These are phyloP conservation scores for Dichetophora obliterata DNA, from an alignment of 2,888 invertebrate genomes.

Conservation along the genomic window DNA sequence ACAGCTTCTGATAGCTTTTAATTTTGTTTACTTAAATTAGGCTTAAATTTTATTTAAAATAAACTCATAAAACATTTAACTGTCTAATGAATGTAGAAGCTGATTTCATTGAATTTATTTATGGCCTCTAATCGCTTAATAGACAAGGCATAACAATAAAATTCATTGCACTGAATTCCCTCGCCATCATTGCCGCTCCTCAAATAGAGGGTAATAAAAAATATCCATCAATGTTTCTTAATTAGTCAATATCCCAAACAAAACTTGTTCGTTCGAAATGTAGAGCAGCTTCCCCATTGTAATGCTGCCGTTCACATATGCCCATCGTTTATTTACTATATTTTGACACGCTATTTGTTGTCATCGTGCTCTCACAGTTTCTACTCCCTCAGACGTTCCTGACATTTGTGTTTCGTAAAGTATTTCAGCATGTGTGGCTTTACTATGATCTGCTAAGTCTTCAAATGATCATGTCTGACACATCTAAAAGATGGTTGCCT, in stretches of 20 bases:
- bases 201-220: no score
- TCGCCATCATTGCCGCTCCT: no score
- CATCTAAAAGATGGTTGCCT: not conserved
- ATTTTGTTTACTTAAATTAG: no score
- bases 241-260: constrained; percentile 14
- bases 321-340: constrained; percentile 50
- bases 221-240: constrained; percentile 8
- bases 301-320: not conserved
- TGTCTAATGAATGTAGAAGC: no score
- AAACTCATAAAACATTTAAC: no score
- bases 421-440: not conserved
- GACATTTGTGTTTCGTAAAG: not conserved
- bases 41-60: no score
- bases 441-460: not conserved
- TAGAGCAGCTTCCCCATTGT: not conserved
- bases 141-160: not conserved
- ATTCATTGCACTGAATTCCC: not conserved
- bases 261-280: not conserved
- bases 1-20: no score
- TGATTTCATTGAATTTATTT: not conserved
- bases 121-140: not conserved
- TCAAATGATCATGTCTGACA: not conserved
- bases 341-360: constrained; percentile 64
- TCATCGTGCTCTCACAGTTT: constrained; percentile 26
- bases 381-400: not conserved